Percentiles rank a stretch among this genome's conserved stretches.
Evolutionary conservation across 37 sponge, comb jelly and placozoan genomes (phyloP).

Genomic region (Spongia lamella): DNA sequence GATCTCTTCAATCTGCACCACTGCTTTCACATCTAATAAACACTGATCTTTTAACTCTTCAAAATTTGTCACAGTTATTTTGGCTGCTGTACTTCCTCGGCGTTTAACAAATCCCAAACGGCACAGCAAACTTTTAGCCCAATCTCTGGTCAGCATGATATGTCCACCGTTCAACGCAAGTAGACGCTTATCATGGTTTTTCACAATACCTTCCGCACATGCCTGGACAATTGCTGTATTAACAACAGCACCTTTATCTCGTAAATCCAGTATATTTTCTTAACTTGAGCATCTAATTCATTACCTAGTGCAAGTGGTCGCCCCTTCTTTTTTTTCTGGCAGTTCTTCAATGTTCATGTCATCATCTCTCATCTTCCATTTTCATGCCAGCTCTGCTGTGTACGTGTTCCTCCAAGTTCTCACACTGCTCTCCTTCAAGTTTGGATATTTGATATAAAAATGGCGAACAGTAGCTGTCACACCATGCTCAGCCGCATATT

Average conservation of each 20-base stretch:
- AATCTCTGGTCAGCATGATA: not conserved
- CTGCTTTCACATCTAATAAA: conserved; percentile 6
- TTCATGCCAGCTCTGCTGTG: not conserved
- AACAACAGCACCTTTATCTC: conserved; percentile 22
- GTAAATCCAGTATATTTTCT: not conserved
- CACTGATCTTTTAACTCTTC: conserved; percentile 19
- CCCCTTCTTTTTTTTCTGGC: conserved; percentile 14
- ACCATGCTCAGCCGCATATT: conserved; percentile 1
- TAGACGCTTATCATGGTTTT: conserved; percentile 18
- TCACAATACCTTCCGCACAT: conserved; percentile 23
- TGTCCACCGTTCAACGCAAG: conserved; percentile 25
- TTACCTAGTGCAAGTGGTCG: conserved; percentile 7
- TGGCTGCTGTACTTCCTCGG: conserved; percentile 11
- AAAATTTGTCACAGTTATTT: conserved; percentile 11
- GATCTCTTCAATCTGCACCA: conserved; percentile 18
- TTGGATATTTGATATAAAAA: conserved; percentile 2
- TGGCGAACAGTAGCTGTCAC: not conserved
- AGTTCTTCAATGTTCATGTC: too few relatives aligned
- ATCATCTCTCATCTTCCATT: conserved; percentile 1
- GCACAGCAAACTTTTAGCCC: conserved; percentile 17
- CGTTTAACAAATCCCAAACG: conserved; percentile 27
- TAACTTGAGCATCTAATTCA: conserved; percentile 16
- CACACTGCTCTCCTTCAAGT: conserved; percentile 18
- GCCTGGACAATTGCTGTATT: conserved; percentile 16
- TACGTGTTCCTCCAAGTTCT: not conserved